Conservation (phyloP, 2,888 invertebrate species). For the Willowsia nigromaculata region DNA sequence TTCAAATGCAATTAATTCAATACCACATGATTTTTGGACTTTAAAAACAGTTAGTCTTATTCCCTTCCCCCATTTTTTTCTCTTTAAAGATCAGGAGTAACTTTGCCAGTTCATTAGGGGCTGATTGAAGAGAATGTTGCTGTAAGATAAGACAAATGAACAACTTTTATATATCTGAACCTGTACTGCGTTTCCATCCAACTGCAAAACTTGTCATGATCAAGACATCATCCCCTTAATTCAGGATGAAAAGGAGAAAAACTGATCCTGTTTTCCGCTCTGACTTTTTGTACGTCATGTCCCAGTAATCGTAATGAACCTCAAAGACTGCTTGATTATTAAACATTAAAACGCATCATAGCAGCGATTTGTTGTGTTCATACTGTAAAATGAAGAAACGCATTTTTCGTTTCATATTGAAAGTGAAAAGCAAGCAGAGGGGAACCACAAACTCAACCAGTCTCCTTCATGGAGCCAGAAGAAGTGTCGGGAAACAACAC, state of each 20-base stretch:
- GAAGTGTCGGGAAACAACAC: constrained; percentile 49
- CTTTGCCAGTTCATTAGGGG: constrained; percentile 58
- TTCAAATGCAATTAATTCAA: constrained; percentile 51
- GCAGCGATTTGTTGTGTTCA: neutral
- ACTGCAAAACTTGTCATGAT: constrained; percentile 50
- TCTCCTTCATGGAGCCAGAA: constrained; percentile 14
- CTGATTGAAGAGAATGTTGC: constrained; percentile 60
- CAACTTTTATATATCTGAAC: neutral
- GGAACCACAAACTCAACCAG: constrained; percentile 8
- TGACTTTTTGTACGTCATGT: constrained; percentile 57
- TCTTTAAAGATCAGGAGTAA: neutral
- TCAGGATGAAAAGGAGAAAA: constrained; percentile 51
- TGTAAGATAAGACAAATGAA: constrained; percentile 64
- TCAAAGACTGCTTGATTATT: constrained; percentile 57
- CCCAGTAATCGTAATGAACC: constrained; percentile 57
- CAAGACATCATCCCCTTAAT: constrained; percentile 61
- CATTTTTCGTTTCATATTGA: neutral
- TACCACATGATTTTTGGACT: constrained; percentile 25
- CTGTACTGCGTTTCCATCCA: neutral
- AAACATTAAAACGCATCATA: neutral
- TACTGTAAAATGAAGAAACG: neutral
- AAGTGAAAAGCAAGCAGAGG: constrained; percentile 19
- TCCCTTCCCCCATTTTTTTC: neutral
- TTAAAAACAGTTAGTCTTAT: constrained; percentile 2
- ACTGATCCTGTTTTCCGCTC: constrained; percentile 66